Conservation (phyloP, 2,797 vertebrate species). For the Lagodon rhomboides region DNA sequence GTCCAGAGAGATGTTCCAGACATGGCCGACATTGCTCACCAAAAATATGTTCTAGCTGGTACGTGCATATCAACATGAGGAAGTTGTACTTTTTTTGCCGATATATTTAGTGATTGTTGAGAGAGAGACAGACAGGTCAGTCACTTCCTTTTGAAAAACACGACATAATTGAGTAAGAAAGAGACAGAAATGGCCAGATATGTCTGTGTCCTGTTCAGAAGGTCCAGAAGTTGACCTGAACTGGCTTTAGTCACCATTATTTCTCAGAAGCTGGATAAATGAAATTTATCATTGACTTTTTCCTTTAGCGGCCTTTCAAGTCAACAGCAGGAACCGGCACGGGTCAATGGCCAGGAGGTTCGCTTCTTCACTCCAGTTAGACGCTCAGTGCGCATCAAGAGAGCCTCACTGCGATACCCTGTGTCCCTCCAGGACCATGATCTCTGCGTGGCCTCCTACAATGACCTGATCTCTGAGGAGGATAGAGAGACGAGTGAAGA, state of each 20-base stretch:
- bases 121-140: background rate
- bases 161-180: no score
- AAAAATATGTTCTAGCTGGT: background rate
- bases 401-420: conserved; percentile 75
- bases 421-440: conserved; percentile 89
- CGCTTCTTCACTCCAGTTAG: conserved; percentile 92
- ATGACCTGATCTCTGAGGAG: conserved; percentile 82
- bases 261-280: background rate
- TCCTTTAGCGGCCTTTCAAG: conserved; percentile 66
- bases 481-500: conserved; percentile 59
- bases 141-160: background rate
- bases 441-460: conserved; percentile 87
- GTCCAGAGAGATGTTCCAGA: background rate
- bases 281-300: background rate
- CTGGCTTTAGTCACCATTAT: background rate
- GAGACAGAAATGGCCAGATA: no score
- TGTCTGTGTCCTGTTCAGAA: no score
- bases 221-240: background rate
- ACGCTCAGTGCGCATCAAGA: conserved; percentile 89
- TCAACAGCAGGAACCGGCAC: conserved; percentile 60
- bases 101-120: background rate
- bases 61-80: background rate
- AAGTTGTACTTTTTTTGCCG: background rate
- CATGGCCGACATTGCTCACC: background rate
- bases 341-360: conserved; percentile 79